These are phyloP conservation scores for Phortica variegata DNA, from an alignment of 1,140 invertebrate species.

Conservation along the genomic window DNA sequence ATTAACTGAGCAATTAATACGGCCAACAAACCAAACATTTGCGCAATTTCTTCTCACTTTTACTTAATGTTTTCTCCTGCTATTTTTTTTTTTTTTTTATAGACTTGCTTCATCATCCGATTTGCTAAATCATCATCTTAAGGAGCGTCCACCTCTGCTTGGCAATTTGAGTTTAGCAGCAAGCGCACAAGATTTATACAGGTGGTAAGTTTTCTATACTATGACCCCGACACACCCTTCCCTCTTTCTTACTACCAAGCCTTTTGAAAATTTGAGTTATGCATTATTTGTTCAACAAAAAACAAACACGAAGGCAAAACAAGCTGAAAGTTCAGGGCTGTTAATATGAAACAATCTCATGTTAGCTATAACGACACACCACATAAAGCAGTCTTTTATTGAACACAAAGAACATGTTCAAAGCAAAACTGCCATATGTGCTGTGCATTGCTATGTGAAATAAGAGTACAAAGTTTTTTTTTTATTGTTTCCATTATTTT, in stretches of 20 bases:
- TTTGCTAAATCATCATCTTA: constrained; percentile 51
- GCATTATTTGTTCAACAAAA: neutral
- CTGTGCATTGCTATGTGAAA: too few species aligned
- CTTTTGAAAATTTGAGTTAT: too few species aligned
- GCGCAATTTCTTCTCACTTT: too few species aligned
- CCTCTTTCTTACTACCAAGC: neutral
- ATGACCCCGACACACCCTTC: constrained; percentile 9
- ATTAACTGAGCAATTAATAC: neutral
- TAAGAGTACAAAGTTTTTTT: too few species aligned
- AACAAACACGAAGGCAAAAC: neutral
- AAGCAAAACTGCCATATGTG: too few species aligned
- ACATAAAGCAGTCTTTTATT: too few species aligned
- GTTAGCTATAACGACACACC: too few species aligned
- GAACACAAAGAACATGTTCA: too few species aligned
- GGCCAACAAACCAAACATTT: neutral
- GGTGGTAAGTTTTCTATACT: constrained; percentile 55
- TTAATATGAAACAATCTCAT: too few species aligned
- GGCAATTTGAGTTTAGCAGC: constrained; percentile 56
- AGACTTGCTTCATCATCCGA: constrained; percentile 57
- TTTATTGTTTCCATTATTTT: too few species aligned
- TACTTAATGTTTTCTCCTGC: neutral
- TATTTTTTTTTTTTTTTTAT: neutral
- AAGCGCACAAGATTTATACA: constrained; percentile 59
- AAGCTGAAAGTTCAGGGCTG: too few species aligned
- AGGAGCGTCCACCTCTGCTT: constrained; percentile 50